Conservation (phyloP, 92 coral and sea anemone genomes). For the Phymanthus crucifer region DNA sequence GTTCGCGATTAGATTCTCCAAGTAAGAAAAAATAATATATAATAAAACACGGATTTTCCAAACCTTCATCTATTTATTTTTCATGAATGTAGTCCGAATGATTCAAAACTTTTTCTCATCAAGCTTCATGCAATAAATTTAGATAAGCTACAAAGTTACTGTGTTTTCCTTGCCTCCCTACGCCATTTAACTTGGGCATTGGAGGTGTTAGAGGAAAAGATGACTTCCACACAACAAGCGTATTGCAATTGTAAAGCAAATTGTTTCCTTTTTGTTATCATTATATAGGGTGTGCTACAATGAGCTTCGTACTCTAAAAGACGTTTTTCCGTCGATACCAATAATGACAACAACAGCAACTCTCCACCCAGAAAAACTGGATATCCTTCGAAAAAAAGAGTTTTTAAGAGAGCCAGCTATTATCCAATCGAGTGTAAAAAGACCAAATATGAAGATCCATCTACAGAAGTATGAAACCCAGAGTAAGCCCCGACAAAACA, state of each 20-base stretch:
- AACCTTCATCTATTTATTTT: too few species aligned
- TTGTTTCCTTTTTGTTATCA: neutral
- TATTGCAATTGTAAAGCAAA: too few species aligned
- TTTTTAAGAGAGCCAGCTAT: neutral
- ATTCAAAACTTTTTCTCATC: too few species aligned
- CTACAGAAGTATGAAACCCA: neutral
- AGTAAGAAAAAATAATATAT: too few species aligned
- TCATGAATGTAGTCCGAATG: too few species aligned
- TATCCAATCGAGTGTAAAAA: neutral
- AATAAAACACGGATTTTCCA: too few species aligned
- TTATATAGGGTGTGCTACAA: neutral
- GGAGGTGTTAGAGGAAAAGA: neutral
- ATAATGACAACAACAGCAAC: neutral
- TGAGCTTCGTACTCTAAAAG: conserved; percentile 1
- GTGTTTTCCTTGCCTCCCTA: neutral
- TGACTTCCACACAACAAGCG: neutral
- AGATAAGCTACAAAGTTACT: neutral
- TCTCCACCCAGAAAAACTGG: conserved; percentile 1
- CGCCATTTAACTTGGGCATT: neutral
- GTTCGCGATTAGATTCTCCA: too few species aligned
- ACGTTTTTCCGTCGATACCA: neutral
- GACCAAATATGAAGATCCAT: conserved; percentile 5
- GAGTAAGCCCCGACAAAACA: neutral
- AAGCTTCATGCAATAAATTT: neutral
- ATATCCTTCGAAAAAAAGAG: conserved; percentile 1